Conservation (phyloP, 2,797 vertebrate genomes). For the Sorex maritimensis region DNA sequence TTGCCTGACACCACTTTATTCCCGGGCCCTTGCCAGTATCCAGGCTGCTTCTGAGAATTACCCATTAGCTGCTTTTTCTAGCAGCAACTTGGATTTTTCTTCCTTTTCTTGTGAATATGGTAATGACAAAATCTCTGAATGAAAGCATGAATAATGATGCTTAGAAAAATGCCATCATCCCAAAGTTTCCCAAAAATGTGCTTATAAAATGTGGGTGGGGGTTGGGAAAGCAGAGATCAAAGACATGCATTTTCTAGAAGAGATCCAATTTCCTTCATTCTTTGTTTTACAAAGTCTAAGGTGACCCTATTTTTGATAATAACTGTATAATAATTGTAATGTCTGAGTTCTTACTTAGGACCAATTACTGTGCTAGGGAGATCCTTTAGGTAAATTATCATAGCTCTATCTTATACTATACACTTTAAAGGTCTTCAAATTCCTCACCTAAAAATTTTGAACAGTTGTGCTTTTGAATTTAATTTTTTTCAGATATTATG, state of each 20-base stretch:
- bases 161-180: conserved; percentile 6
- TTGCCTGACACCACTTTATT: not conserved
- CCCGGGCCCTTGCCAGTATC: not conserved
- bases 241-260: conserved; percentile 20
- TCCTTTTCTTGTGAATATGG: not conserved
- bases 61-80: not conserved
- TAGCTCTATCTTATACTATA: not conserved
- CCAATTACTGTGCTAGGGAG: not conserved
- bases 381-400: not conserved
- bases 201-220: not conserved
- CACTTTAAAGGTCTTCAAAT: not conserved
- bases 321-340: not conserved
- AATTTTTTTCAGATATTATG: conserved; percentile 25
- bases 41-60: not conserved
- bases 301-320: conserved; percentile 21
- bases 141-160: not conserved
- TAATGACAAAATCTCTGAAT: not conserved
- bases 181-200: conserved; percentile 38
- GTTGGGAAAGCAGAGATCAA: not conserved
- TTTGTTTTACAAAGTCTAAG: conserved; percentile 41
- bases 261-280: not conserved
- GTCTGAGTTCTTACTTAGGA: not conserved
- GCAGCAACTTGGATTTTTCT: not conserved
- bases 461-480: conserved; percentile 22
- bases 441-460: conserved; percentile 41